Conservation (phyloP, 2,888 invertebrate genomes). For the Dendrolimus houi region DNA sequence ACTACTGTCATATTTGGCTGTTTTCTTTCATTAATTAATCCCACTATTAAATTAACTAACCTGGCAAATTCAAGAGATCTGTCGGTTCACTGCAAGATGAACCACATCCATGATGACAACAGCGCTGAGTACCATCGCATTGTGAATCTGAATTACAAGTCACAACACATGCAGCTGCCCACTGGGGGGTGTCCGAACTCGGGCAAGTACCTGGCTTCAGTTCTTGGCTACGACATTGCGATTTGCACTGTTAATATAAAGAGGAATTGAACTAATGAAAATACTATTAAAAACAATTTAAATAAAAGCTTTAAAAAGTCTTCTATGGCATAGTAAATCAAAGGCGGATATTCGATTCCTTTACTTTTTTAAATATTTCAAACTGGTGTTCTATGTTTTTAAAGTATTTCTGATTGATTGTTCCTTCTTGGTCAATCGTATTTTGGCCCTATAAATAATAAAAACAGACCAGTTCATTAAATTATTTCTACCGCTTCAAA, state of each 20-base stretch:
- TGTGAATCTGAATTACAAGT: conserved; percentile 80
- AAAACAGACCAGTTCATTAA: conserved; percentile 18
- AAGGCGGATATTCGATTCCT: too few relatives aligned
- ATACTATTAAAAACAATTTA: too few relatives aligned
- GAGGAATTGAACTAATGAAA: too few relatives aligned
- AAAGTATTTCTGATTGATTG: too few relatives aligned
- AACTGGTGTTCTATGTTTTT: too few relatives aligned
- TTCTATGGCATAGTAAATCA: too few relatives aligned
- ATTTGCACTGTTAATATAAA: conserved; percentile 67
- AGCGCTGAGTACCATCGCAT: conserved; percentile 81
- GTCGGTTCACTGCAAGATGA: conserved; percentile 80
- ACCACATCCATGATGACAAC: conserved; percentile 82
- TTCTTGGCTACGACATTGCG: conserved; percentile 70
- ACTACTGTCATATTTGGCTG: too few relatives aligned
- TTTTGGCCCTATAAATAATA: conserved; percentile 3
- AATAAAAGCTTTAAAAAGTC: too few relatives aligned
- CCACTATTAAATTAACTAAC: conserved; percentile 39
- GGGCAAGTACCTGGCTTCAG: conserved; percentile 64
- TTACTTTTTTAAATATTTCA: too few relatives aligned
- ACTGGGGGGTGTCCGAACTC: conserved; percentile 55
- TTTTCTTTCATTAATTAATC: too few relatives aligned
- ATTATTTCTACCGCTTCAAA: conserved; percentile 18
- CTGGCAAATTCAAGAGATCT: conserved; percentile 74
- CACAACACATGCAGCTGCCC: conserved; percentile 77
- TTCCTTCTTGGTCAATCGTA: too few relatives aligned